Percentiles rank a stretch among this genome's conserved stretches.
These are phyloP conservation scores for Trematomus loennbergii DNA, from an alignment of 2,113 vertebrate genomes.

Conservation along the genomic window DNA sequence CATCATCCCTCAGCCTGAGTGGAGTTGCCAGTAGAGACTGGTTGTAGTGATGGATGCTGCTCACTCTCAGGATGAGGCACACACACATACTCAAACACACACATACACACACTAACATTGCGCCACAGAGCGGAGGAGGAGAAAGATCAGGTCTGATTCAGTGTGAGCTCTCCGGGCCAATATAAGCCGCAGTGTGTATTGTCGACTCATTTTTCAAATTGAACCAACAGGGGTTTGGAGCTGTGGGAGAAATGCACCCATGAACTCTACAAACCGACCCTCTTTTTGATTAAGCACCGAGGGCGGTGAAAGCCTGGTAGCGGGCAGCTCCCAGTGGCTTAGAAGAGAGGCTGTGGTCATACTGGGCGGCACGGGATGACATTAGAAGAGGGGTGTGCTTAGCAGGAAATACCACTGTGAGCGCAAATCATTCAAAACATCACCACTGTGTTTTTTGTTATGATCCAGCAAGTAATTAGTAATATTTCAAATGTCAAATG, in stretches of 20 bases:
- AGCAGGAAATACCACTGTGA: not conserved
- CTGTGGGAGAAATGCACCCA: slow-evolving; percentile 42
- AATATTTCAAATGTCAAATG: no score
- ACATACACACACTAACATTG: slow-evolving; percentile 12
- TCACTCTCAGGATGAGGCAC: slow-evolving; percentile 54
- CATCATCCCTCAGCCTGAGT: slow-evolving; percentile 58
- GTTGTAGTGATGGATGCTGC: slow-evolving; percentile 64
- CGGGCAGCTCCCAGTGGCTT: slow-evolving; percentile 56
- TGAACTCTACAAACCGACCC: slow-evolving; percentile 65
- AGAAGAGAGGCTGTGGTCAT: slow-evolving; percentile 39
- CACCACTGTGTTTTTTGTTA: no score
- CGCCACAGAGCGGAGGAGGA: slow-evolving; percentile 53
- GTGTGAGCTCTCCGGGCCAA: slow-evolving; percentile 55
- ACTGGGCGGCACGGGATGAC: slow-evolving; percentile 46
- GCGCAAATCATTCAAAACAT: not conserved
- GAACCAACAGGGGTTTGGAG: slow-evolving; percentile 49
- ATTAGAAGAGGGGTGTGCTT: slow-evolving; percentile 25
- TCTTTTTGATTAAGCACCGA: slow-evolving; percentile 58
- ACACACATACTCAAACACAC: slow-evolving; percentile 11
- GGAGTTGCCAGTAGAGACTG: slow-evolving; percentile 50
- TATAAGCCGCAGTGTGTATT: slow-evolving; percentile 41
- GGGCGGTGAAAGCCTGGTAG: slow-evolving; percentile 27
- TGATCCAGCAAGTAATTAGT: no score
- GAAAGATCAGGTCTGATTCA: slow-evolving; percentile 65
- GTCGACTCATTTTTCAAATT: slow-evolving; percentile 57